phyloP scores from a whole-genome alignment of 2,113 vertebrate genomes.

The Passer domesticus region DNA sequence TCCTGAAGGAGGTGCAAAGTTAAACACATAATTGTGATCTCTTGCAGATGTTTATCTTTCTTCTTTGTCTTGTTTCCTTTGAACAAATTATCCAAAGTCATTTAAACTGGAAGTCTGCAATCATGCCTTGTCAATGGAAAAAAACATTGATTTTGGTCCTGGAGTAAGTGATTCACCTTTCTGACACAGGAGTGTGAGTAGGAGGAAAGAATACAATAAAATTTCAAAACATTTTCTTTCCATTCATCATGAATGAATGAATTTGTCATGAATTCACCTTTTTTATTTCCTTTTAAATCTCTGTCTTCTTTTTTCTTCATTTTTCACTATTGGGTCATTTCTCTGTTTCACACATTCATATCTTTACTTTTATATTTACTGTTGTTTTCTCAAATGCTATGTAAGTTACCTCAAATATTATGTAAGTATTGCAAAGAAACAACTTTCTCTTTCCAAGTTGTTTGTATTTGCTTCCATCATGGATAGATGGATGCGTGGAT shows the following conservation, averaged over 20 bases:
- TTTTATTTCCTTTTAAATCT: not conserved
- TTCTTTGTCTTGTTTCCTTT: not conserved
- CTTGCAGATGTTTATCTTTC: not conserved
- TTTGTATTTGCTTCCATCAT: not conserved
- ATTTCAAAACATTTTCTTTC: not conserved
- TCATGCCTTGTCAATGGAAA: not conserved
- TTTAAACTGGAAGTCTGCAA: not conserved
- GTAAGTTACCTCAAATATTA: not conserved
- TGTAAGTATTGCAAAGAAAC: not conserved
- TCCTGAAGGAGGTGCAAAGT: not conserved
- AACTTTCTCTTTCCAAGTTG: not conserved
- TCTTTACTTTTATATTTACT: not conserved
- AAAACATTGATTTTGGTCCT: not conserved
- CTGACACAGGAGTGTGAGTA: not conserved
- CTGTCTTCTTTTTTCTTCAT: not conserved
- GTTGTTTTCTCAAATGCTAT: not conserved
- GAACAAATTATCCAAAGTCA: not conserved
- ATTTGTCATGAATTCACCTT: not conserved
- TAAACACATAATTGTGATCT: not conserved
- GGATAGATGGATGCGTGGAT: not conserved
- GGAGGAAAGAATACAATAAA: not conserved
- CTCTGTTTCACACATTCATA: not conserved
- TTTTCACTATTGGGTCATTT: not conserved
- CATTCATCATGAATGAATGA: not conserved
- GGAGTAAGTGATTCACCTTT: not conserved